A percentile compares a stretch with the other conserved stretches of the same genome.
Conservation (phyloP, 2,113 vertebrate genomes). For the Neopipo cinnamomea region DNA sequence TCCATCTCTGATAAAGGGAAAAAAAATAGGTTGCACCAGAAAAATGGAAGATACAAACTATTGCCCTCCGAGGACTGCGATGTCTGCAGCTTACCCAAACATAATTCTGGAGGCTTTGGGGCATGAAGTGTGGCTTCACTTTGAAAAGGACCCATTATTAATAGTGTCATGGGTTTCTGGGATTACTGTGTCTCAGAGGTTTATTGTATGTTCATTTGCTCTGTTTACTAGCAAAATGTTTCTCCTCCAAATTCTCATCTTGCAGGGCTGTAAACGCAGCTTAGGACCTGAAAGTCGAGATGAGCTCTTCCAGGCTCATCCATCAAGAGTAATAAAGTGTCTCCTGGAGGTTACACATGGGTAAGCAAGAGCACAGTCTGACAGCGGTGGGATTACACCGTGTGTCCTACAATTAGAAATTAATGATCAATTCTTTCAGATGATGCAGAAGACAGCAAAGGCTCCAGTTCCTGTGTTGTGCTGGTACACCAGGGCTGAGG, state of each 20-base stretch:
- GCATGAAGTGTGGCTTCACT: constrained; percentile 36
- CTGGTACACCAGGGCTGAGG: accelerated
- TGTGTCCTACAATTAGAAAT: constrained; percentile 57
- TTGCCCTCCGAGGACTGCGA: constrained; percentile 44
- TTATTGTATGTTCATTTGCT: constrained; percentile 57
- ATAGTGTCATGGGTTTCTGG: constrained; percentile 48
- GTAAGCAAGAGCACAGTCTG: constrained; percentile 24
- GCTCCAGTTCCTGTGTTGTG: neutral
- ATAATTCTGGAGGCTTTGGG: constrained; percentile 55
- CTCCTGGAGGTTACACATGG: constrained; percentile 46
- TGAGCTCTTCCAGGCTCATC: constrained; percentile 53
- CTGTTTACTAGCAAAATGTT: constrained; percentile 55
- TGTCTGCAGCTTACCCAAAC: constrained; percentile 43
- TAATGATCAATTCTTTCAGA: constrained; percentile 32
- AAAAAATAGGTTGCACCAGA: neutral
- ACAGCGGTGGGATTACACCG: neutral
- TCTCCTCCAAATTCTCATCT: constrained; percentile 37
- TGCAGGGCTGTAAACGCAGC: constrained; percentile 33
- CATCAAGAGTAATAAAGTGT: constrained; percentile 59
- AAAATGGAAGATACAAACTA: constrained; percentile 38
- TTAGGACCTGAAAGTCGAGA: constrained; percentile 42
- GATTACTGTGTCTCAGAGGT: constrained; percentile 58
- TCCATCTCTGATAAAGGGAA: constrained; percentile 21
- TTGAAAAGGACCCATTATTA: constrained; percentile 56
- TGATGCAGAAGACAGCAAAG: constrained; percentile 9